These are phyloP conservation scores for Todiramphus saurophagus DNA, from an alignment of 2,113 vertebrate species.

Conservation along the genomic window DNA sequence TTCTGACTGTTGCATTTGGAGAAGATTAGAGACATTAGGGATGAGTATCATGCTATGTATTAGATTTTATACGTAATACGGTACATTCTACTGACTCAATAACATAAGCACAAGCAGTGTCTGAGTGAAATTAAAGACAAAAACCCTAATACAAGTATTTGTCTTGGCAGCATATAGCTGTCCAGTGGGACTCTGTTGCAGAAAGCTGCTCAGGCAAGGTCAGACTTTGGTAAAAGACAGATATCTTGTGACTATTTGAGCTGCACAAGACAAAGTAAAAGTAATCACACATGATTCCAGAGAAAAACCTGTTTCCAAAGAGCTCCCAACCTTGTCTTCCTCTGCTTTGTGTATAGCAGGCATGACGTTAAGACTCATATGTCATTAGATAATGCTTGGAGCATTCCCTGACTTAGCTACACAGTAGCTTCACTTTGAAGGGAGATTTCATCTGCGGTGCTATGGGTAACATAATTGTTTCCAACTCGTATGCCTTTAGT, in stretches of 20 bases:
- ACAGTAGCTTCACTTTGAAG: neutral
- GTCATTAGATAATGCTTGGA: neutral
- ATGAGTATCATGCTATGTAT: neutral
- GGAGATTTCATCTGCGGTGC: neutral
- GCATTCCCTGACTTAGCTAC: neutral
- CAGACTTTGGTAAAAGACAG: neutral
- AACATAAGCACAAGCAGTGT: neutral
- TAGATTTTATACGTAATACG: neutral
- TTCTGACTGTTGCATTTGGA: neutral
- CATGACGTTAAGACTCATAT: neutral
- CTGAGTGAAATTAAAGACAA: neutral
- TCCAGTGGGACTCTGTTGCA: neutral
- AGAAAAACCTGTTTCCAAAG: neutral
- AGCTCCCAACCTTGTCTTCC: neutral
- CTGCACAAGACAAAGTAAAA: neutral
- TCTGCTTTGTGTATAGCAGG: neutral
- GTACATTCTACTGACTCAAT: neutral
- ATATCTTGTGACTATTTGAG: neutral
- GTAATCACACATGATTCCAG: neutral
- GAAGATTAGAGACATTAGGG: neutral
- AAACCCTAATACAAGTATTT: neutral
- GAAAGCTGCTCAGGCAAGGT: neutral
- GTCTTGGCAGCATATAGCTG: accelerated
- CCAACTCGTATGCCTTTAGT: neutral
- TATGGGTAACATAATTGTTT: neutral